These are phyloP conservation scores for Condylura cristata DNA, from an alignment of 2,113 vertebrate species.

Conservation along the genomic window DNA sequence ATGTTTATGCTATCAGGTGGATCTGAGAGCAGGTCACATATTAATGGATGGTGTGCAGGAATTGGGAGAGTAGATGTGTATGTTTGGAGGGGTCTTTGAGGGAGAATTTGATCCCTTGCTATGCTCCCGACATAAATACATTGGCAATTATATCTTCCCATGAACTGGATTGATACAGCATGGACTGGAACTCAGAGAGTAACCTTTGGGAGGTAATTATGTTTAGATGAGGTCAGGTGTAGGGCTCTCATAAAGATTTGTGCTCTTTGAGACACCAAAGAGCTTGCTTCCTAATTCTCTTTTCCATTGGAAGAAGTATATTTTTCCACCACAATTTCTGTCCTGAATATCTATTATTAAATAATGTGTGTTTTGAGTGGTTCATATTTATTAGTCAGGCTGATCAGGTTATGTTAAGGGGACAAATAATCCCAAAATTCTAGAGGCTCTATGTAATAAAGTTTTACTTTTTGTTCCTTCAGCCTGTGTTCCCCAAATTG, in stretches of 20 bases:
- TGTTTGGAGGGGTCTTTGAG: not conserved
- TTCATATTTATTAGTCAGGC: not conserved
- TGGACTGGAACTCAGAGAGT: not conserved
- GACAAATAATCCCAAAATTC: not conserved
- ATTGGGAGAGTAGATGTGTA: not conserved
- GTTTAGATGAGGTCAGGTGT: not conserved
- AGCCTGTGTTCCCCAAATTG: not conserved
- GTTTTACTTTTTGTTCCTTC: not conserved
- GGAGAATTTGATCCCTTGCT: not conserved
- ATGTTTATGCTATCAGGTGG: constrained; percentile 23
- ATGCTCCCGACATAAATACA: not conserved
- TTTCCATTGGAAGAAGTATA: no score
- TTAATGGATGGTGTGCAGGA: not conserved
- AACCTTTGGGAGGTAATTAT: not conserved
- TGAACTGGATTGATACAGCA: not conserved
- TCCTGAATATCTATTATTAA: not conserved
- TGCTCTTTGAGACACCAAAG: not conserved
- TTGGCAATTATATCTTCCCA: not conserved
- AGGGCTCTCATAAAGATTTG: not conserved
- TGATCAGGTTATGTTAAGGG: not conserved
- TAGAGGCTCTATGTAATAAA: not conserved
- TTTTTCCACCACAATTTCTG: not conserved
- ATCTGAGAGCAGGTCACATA: not conserved
- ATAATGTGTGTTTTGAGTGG: not conserved
- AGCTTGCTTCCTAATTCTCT: not conserved